These are phyloP conservation scores for Poeciliopsis turrubarensis DNA, from an alignment of 2,113 vertebrate genomes.

Conservation along the genomic window DNA sequence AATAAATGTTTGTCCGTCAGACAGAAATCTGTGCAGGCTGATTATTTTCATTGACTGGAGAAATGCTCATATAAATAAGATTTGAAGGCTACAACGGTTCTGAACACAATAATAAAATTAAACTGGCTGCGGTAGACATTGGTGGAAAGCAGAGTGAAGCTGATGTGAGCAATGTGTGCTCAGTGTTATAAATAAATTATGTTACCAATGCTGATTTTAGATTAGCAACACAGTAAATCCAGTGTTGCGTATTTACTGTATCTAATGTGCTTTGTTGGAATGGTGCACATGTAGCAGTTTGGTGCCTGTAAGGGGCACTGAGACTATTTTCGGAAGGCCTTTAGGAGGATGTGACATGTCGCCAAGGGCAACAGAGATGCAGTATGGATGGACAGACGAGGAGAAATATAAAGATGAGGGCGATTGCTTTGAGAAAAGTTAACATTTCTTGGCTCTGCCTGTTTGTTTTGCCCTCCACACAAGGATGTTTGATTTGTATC, in stretches of 20 bases:
- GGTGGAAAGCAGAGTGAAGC: constrained; percentile 19
- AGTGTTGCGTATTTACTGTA: constrained; percentile 22
- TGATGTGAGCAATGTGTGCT: constrained; percentile 19
- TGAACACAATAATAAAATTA: neutral
- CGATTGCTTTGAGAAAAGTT: constrained; percentile 28
- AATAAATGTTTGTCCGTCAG: neutral
- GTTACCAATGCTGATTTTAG: constrained; percentile 28
- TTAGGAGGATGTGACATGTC: constrained; percentile 60
- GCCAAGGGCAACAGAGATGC: constrained; percentile 51
- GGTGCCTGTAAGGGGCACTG: constrained; percentile 38
- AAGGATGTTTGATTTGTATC: constrained; percentile 30
- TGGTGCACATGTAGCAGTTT: constrained; percentile 41
- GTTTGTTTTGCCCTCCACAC: constrained; percentile 24
- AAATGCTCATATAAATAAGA: no score
- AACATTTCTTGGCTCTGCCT: constrained; percentile 21
- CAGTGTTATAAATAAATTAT: constrained; percentile 36
- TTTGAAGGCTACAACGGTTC: no score
- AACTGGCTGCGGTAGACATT: neutral
- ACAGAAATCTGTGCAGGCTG: neutral
- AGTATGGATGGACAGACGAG: constrained; percentile 39
- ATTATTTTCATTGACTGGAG: no score
- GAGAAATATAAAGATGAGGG: constrained; percentile 45
- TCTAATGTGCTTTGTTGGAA: constrained; percentile 47
- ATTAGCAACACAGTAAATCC: constrained; percentile 35
- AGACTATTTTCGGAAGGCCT: constrained; percentile 71